A percentile compares a stretch with the other conserved stretches of the same genome.
These are phyloP conservation scores for Manacus vitellinus DNA, from an alignment of 2,113 vertebrate species.

Conservation along the genomic window DNA sequence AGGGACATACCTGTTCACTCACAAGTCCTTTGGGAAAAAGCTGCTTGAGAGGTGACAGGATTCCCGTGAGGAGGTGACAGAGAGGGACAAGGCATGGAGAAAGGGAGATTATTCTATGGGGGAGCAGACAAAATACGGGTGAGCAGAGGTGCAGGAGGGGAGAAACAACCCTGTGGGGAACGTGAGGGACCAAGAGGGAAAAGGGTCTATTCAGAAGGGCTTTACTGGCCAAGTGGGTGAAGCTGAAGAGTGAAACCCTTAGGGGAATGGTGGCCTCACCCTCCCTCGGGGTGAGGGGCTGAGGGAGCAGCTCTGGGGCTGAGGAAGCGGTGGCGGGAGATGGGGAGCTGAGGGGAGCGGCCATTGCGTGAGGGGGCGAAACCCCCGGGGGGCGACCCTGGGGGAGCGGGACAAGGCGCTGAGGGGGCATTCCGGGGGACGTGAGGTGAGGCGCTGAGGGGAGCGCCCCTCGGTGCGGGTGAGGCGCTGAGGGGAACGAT, in stretches of 20 bases:
- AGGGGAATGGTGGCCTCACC: not conserved
- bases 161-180: not conserved
- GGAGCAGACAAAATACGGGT: not conserved
- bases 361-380: not conserved
- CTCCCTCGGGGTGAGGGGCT: not conserved
- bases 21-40: not conserved
- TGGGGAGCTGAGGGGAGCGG: not conserved
- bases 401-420: not conserved
- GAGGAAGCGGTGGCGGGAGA: not conserved
- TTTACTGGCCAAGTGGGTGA: not conserved
- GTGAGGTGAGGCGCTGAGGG: not conserved
- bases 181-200: rapidly evolving
- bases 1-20: not conserved
- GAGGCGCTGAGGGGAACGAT: not conserved
- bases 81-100: rapidly evolving
- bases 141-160: not conserved
- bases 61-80: rapidly evolving
- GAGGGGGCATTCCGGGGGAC: not conserved
- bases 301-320: not conserved
- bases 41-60: not conserved
- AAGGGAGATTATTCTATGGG: not conserved
- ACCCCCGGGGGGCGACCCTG: not conserved
- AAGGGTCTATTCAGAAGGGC: not conserved
- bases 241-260: not conserved
- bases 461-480: no score